Percentiles rank a stretch among this genome's conserved stretches.
These are phyloP conservation scores for Hymenochirus boettgeri DNA, from an alignment of 2,113 vertebrate species.

Conservation along the genomic window DNA sequence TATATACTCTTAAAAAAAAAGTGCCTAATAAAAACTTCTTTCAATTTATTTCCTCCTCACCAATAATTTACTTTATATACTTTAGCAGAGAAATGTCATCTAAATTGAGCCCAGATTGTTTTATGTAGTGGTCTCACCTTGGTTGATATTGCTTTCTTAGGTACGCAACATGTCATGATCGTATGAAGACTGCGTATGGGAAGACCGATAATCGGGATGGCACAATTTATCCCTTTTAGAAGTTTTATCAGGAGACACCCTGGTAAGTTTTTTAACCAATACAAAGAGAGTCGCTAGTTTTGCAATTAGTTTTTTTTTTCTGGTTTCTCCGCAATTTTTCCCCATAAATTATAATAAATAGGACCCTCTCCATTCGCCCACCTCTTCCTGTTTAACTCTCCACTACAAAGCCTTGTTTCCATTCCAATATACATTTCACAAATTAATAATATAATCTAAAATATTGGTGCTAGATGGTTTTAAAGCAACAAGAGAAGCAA, in stretches of 20 bases:
- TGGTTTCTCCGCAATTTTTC: background rate
- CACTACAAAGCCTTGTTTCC: background rate
- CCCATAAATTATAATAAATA: background rate
- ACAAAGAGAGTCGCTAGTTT: background rate
- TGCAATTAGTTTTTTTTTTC: background rate
- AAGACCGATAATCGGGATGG: constrained; percentile 96
- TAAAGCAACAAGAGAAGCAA: background rate
- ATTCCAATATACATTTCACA: constrained; percentile 11
- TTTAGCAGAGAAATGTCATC: too few species aligned
- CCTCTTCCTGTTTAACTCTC: background rate
- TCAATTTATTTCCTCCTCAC: too few species aligned
- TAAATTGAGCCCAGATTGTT: too few species aligned
- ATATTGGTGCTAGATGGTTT: constrained; percentile 5
- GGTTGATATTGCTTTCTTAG: constrained; percentile 51
- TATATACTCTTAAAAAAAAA: too few species aligned
- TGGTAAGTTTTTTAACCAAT: constrained; percentile 74
- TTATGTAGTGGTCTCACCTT: too few species aligned
- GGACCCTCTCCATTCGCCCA: background rate
- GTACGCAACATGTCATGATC: constrained; percentile 91
- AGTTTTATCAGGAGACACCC: constrained; percentile 91
- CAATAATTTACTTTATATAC: too few species aligned
- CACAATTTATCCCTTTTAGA: constrained; percentile 96
- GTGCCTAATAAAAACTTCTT: too few species aligned
- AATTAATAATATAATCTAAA: background rate
- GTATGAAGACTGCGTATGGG: constrained; percentile 94